These are phyloP conservation scores for Lycophotia porphyrea DNA, from an alignment of 2,888 invertebrate species.

Conservation along the genomic window DNA sequence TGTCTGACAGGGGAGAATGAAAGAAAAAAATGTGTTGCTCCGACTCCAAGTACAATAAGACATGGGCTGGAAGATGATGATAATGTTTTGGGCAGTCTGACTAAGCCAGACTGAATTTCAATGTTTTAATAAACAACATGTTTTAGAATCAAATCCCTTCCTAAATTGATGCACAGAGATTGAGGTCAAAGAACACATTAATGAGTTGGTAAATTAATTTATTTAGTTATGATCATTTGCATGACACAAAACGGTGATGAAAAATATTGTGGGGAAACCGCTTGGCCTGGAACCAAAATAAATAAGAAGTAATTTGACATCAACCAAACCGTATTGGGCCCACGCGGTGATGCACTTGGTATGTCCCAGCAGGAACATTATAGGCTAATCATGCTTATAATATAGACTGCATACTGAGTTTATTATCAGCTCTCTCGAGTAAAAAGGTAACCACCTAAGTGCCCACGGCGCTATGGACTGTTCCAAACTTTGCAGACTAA, in stretches of 20 bases:
- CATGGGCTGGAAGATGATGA: too few species aligned
- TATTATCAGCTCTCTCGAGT: neutral
- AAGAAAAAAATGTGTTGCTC: too few species aligned
- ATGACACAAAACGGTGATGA: neutral
- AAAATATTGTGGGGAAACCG: neutral
- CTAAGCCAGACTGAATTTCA: neutral
- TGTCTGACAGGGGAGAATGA: too few species aligned
- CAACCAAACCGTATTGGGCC: neutral
- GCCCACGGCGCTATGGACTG: neutral
- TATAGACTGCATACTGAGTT: too few species aligned
- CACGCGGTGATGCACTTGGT: neutral
- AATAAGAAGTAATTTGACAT: neutral
- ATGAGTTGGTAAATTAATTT: neutral
- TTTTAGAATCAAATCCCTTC: neutral
- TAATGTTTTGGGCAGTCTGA: neutral
- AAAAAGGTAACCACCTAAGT: neutral
- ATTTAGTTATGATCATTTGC: neutral
- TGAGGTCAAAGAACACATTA: neutral
- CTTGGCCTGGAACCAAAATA: neutral
- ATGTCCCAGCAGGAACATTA: neutral
- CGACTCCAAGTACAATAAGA: too few species aligned
- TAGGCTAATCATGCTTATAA: neutral
- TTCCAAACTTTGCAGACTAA: slow-evolving; percentile 32
- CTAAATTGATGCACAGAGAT: neutral
- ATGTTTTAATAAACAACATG: neutral